Percentiles rank a stretch among this genome's conserved stretches.
phyloP scores from a whole-genome alignment of 2,113 vertebrate species.

The Phaethon lepturus region DNA sequence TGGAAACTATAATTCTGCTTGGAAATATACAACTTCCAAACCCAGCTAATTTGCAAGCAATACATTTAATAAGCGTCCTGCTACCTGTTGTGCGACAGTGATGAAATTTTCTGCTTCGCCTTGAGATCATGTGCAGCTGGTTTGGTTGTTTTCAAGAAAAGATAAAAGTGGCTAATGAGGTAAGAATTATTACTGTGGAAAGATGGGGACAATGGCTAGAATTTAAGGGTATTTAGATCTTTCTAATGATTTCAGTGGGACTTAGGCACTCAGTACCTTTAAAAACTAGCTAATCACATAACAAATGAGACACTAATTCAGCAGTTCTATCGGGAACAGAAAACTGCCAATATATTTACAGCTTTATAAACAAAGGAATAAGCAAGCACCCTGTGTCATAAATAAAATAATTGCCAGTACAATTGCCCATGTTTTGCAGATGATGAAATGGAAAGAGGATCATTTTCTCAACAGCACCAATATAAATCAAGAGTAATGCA shows the following conservation, averaged over 20 bases:
- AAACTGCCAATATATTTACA: background rate
- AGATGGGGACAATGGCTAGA: background rate
- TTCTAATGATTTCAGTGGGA: conserved; percentile 8
- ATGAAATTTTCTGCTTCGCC: conserved; percentile 7
- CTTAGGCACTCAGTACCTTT: background rate
- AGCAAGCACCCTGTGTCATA: background rate
- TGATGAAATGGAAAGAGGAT: background rate
- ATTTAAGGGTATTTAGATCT: conserved; percentile 14
- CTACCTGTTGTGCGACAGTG: conserved; percentile 13
- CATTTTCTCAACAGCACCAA: background rate
- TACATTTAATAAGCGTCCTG: conserved; percentile 22
- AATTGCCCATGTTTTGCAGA: background rate
- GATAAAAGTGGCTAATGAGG: background rate
- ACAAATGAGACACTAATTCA: conserved; percentile 11
- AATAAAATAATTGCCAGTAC: background rate
- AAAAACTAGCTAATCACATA: conserved; percentile 20
- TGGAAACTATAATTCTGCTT: background rate
- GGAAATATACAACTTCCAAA: background rate
- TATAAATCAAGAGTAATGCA: background rate
- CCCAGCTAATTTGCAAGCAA: background rate
- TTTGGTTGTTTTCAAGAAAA: background rate
- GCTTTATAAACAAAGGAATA: background rate
- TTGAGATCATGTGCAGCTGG: background rate
- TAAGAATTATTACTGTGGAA: background rate
- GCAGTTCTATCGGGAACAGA: background rate